Percentiles rank a stretch among this genome's conserved stretches.
phyloP scores from a whole-genome alignment of 2,888 invertebrate species.

The Timema cristinae region DNA sequence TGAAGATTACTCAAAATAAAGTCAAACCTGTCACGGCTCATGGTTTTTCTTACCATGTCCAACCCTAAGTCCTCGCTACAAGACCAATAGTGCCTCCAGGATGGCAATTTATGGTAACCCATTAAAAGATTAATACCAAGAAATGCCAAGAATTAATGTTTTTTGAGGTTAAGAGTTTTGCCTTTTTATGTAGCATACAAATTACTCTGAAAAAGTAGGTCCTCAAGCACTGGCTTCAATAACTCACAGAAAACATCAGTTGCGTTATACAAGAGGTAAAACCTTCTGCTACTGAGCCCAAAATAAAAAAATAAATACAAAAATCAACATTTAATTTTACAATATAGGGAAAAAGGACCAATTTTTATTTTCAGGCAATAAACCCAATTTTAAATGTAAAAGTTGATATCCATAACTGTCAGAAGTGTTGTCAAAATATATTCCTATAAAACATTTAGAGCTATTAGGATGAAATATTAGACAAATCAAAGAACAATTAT shows the following conservation, averaged over 20 bases:
- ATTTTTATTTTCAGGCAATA: not conserved
- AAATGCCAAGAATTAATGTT: not conserved
- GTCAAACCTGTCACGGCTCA: constrained; percentile 28
- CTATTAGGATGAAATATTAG: not conserved
- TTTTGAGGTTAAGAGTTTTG: not conserved
- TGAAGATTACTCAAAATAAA: constrained; percentile 28
- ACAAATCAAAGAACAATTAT: not conserved
- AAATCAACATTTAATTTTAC: too few species aligned
- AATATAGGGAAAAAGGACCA: constrained; percentile 1
- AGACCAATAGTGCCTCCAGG: constrained; percentile 4
- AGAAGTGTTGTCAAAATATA: not conserved
- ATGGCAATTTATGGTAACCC: constrained; percentile 6
- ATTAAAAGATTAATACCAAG: constrained; percentile 1
- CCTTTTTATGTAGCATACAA: constrained; percentile 12
- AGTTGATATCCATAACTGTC: not conserved
- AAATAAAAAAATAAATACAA: too few species aligned
- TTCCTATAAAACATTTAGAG: not conserved
- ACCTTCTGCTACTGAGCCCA: too few species aligned
- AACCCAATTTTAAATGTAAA: not conserved
- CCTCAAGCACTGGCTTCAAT: not conserved
- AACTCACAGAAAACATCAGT: too few species aligned
- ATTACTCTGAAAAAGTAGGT: not conserved
- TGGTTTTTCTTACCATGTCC: constrained; percentile 24
- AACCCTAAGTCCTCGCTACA: constrained; percentile 3
- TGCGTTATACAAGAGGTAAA: too few species aligned